phyloP scores from a whole-genome alignment of 2,888 invertebrate genomes.

The Cinara cedri region DNA sequence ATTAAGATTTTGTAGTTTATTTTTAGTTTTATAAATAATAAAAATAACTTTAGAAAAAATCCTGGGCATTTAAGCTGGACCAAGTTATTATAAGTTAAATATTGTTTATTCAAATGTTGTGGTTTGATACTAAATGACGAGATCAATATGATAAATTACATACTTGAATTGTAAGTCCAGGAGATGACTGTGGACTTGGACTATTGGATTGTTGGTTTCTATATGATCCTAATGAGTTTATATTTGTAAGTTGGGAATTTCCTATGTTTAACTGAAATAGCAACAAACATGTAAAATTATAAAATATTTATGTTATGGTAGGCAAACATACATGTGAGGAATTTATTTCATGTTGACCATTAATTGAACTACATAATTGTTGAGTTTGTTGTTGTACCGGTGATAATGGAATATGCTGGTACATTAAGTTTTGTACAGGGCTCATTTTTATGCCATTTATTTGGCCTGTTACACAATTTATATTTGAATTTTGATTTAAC shows the following conservation, averaged over 20 bases:
- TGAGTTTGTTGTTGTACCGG: slow-evolving; percentile 35
- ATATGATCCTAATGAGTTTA: slow-evolving; percentile 64
- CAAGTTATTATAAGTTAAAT: neutral
- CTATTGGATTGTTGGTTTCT: slow-evolving; percentile 65
- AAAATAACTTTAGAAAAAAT: neutral
- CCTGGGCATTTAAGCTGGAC: neutral
- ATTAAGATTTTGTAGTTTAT: too few species aligned
- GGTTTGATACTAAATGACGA: neutral
- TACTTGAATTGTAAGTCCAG: slow-evolving; percentile 64
- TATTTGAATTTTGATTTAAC: slow-evolving; percentile 40
- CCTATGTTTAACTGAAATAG: slow-evolving; percentile 44
- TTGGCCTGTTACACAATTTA: slow-evolving; percentile 45
- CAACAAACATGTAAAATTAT: neutral
- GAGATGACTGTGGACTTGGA: slow-evolving; percentile 67
- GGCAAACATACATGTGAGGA: slow-evolving; percentile 38
- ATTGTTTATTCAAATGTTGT: neutral
- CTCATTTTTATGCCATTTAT: slow-evolving; percentile 46
- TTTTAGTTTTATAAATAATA: too few species aligned
- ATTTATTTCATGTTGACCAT: slow-evolving; percentile 49
- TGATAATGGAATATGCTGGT: slow-evolving; percentile 34
- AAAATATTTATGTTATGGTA: neutral
- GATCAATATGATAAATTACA: slow-evolving; percentile 3
- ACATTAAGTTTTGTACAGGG: slow-evolving; percentile 44
- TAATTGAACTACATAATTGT: slow-evolving; percentile 18
- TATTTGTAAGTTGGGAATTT: slow-evolving; percentile 47